Percentiles rank a stretch among this genome's conserved stretches.
Evolutionary conservation across 2,113 vertebrate species (phyloP).

Genomic region (Triplophysa siluroides): DNA sequence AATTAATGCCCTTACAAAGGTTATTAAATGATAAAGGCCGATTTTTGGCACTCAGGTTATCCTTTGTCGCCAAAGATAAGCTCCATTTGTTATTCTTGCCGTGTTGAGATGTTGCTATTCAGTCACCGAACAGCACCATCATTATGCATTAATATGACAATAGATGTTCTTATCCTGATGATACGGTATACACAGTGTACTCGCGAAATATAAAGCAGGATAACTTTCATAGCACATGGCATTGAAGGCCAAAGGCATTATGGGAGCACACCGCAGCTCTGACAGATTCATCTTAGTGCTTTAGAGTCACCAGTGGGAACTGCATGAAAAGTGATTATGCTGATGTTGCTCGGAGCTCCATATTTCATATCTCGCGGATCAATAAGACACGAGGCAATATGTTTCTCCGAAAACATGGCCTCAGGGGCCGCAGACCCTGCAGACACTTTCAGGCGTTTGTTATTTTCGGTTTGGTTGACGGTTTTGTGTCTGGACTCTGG

Average conservation of each 20-base stretch:
- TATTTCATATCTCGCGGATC: slow-evolving; percentile 45
- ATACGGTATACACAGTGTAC: neutral
- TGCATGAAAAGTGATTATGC: slow-evolving; percentile 39
- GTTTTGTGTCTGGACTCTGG: neutral
- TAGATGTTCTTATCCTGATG: neutral
- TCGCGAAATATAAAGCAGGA: neutral
- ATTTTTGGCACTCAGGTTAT: slow-evolving; percentile 30
- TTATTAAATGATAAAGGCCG: slow-evolving; percentile 39
- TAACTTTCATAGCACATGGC: neutral
- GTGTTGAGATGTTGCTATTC: slow-evolving; percentile 15
- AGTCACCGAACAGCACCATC: neutral
- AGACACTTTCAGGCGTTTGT: neutral
- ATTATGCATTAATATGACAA: neutral
- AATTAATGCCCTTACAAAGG: slow-evolving; percentile 25
- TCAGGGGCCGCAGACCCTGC: slow-evolving; percentile 3
- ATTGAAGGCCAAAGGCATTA: slow-evolving; percentile 2
- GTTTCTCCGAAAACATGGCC: slow-evolving; percentile 39
- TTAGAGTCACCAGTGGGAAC: slow-evolving; percentile 31
- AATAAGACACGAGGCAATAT: slow-evolving; percentile 51
- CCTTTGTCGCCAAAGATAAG: slow-evolving; percentile 20
- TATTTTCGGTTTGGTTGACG: neutral
- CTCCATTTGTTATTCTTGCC: slow-evolving; percentile 5
- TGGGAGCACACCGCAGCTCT: slow-evolving; percentile 4
- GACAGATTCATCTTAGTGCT: slow-evolving; percentile 33
- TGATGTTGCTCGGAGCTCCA: slow-evolving; percentile 24